Base-by-base conservation (phyloP, 2,113 vertebrate genomes). In the Sminthopsis crassicaudata region DNA sequence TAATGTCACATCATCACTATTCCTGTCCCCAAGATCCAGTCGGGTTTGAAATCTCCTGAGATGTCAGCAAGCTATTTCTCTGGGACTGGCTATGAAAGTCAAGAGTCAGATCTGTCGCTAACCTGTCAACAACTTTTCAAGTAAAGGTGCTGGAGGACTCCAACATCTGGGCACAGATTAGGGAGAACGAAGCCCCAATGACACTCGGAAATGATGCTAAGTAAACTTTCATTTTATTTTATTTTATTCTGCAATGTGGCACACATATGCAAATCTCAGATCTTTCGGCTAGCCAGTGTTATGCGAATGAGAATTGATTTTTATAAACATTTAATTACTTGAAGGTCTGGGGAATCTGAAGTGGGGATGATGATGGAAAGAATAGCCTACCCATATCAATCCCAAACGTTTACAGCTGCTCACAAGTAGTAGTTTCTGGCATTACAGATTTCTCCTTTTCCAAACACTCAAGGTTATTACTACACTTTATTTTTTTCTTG, bases 401-500 rank as follows among this genome's bases (percentile, higher is more conserved):
- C 36, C 50, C 67, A 46, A 55, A 25, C 25, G 90, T 7, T 51
- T n/a, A 1, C 8, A 12, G 25, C 52, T 42, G 51, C 90, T 55
- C 14, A 42, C 5, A 84, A 16, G 67, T 84, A 84, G 16, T 42
- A 42, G n/a, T 84, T 97, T 60, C 84, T 57, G 96, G 98, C 95
- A 95, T 96, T 55, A 92, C 97, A 96, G 96, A 97, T 96, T 97
- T 95, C 95, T 97, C 96, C 97, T 94, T 92, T 95, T 96, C 92
- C 96, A 97, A 98, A 98, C 96, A 98, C 96, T 97, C 88, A 94
- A 67, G 30, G 90, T 98, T 97, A 95, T 96, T 96, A 97, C 97
- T 98, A 98, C 96, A 98, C 98, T 96, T 96, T 7, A 48, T 97
- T 96, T 98, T 96, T 91, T 96, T 96, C 98, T 98, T 98, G 98